Evolutionary conservation across 1,140 invertebrate species (phyloP), one percentile per base, ranked within the genome.

Genomic region (Rhizoglyphus robini): DNA sequence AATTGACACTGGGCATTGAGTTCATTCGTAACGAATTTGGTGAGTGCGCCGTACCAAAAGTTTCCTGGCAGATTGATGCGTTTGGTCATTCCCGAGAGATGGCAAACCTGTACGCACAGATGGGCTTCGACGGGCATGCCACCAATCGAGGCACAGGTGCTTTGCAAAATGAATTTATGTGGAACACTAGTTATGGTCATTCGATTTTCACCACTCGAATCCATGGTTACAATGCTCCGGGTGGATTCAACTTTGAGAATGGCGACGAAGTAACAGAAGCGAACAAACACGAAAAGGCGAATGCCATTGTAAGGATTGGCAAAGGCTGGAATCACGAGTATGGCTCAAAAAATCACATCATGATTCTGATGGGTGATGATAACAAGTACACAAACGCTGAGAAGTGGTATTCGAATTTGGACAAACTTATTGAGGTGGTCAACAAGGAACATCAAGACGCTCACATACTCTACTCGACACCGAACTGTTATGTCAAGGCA

Each of bases 351-450:
- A 34, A 25, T 65, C 63, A 65, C 63, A 30, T 65, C 8, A 20
- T 65, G 30, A 65, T 65, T 65, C 59, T 60, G 15, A 11, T 65
- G 4, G 63, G 63, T 25, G 63, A 58, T 36, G 63, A 65, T 36
- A 66, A 66, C 31, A 4, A 34, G 13, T 65, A 65, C 29, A 65
- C 5, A 18, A 30, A 62, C 13, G 90, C 92, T 1, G 77, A 84
- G 69, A 81, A 82, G 70, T 91, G 87, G 83, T 96, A 82, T 73
- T 84, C 81, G 68, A 95, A 95, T 74, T 72, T 96, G 73, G 91
- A 96, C 74, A 85, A 84, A 75, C 75, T 88, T 3, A 87, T 89
- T 74, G 81, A 83, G 27, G 84, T 80, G 69, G 77, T 81, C 11
- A 82, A 81, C n/a, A 3, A 65, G 27, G 11, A 25, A 29, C 25